Conservation (phyloP, 2,113 vertebrate genomes). For the Macrotus californicus region DNA sequence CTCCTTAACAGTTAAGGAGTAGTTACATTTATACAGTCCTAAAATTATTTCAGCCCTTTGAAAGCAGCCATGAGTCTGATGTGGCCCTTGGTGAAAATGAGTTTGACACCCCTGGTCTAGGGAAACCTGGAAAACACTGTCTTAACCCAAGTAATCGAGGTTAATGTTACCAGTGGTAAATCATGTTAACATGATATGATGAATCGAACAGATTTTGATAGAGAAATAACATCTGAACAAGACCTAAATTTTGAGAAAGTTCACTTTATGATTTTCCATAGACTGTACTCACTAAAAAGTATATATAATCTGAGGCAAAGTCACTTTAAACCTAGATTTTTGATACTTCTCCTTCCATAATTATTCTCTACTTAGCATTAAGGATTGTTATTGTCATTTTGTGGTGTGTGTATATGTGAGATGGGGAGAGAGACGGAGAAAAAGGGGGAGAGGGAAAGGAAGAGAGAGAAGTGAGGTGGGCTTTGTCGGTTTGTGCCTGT, state of each 20-base stretch:
- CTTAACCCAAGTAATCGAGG: neutral
- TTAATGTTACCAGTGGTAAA: neutral
- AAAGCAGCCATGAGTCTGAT: no score
- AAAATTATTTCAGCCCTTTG: no score
- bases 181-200: neutral
- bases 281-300: neutral
- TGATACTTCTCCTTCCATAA: neutral
- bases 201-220: neutral
- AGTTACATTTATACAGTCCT: no score
- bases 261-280: neutral
- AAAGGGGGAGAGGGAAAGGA: neutral
- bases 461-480: neutral
- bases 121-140: neutral
- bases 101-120: neutral
- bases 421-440: neutral
- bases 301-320: conserved; percentile 5
- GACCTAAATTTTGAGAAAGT: conserved; percentile 14
- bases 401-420: neutral
- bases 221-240: neutral
- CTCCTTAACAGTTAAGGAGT: no score
- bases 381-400: neutral
- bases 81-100: no score
- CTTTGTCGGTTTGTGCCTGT: neutral
- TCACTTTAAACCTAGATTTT: conserved; percentile 29
- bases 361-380: neutral